These are phyloP conservation scores for Drosophila biarmipes DNA, from an alignment of 1,140 invertebrate species.

Conservation along the genomic window DNA sequence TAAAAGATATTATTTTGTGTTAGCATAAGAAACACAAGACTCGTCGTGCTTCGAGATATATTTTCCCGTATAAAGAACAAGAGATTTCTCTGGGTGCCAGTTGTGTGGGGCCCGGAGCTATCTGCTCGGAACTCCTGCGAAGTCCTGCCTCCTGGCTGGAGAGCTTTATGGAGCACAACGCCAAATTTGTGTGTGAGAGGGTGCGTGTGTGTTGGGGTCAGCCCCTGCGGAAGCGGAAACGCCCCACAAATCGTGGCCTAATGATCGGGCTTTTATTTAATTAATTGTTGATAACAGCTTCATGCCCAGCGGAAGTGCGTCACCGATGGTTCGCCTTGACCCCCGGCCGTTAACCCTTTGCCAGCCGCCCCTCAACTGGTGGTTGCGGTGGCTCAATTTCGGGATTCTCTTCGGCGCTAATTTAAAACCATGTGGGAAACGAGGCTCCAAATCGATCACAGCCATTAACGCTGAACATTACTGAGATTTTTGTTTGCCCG, in stretches of 20 bases:
- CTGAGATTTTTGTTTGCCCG: constrained; percentile 41
- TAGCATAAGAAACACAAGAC: too few relatives aligned
- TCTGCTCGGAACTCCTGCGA: constrained; percentile 10
- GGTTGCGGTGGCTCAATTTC: background rate
- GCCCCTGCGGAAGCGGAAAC: constrained; percentile 67
- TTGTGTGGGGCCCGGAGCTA: constrained; percentile 1
- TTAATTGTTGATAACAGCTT: constrained; percentile 81
- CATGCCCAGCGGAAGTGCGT: constrained; percentile 46
- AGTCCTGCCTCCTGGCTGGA: constrained; percentile 5
- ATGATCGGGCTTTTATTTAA: constrained; percentile 77
- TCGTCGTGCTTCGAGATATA: too few relatives aligned
- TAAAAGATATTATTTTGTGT: too few relatives aligned
- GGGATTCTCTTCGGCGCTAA: background rate
- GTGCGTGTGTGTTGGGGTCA: constrained; percentile 27
- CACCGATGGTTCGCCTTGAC: constrained; percentile 8
- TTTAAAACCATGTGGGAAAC: constrained; percentile 7
- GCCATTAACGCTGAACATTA: constrained; percentile 19
- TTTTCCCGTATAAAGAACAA: too few relatives aligned
- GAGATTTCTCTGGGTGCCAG: background rate
- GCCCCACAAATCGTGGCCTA: constrained; percentile 79
- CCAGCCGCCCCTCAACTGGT: constrained; percentile 5
- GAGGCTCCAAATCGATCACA: constrained; percentile 12
- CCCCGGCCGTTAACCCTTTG: background rate
- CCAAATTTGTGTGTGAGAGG: constrained; percentile 41
- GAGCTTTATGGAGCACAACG: constrained; percentile 50